Percentiles rank a stretch among this genome's conserved stretches.
Conservation (phyloP, 2,113 vertebrate species). For the Craseonycteris thonglongyai region DNA sequence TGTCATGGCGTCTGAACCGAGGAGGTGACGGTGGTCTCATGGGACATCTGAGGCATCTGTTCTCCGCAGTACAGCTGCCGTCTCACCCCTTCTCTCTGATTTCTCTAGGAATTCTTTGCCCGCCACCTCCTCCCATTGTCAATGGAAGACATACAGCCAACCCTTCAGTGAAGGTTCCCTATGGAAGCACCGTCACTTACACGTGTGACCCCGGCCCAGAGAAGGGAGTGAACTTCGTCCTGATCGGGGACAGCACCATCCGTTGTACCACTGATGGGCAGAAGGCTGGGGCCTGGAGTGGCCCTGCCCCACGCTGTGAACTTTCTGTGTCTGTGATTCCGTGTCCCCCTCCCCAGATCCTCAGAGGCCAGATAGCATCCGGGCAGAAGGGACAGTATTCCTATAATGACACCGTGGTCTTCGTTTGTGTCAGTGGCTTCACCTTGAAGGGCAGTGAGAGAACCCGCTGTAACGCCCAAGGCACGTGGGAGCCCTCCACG, state of each 20-base stretch:
- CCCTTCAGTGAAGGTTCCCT: not conserved
- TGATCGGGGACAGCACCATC: conserved; percentile 46
- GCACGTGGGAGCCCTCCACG: conserved; percentile 31
- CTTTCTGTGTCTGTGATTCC: conserved; percentile 44
- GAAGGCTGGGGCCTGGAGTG: conserved; percentile 49
- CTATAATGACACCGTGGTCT: conserved; percentile 61
- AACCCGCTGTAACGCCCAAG: conserved; percentile 52
- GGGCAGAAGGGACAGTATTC: conserved; percentile 23
- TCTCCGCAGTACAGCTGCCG: not conserved
- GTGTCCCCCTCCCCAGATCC: conserved; percentile 64
- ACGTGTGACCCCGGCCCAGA: conserved; percentile 49
- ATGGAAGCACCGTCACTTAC: conserved; percentile 56
- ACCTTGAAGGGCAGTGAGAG: conserved; percentile 57
- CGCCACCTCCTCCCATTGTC: conserved; percentile 31
- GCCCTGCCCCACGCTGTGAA: conserved; percentile 36
- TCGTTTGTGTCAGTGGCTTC: conserved; percentile 66
- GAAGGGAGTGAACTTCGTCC: conserved; percentile 45
- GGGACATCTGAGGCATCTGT: not conserved
- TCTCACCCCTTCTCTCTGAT: not conserved
- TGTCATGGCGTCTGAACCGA: not conserved
- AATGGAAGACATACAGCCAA: conserved; percentile 45
- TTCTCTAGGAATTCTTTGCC: conserved; percentile 60
- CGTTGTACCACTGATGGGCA: not conserved
- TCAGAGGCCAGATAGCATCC: conserved; percentile 16
- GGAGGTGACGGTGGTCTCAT: not conserved